Base-by-base conservation (phyloP, 2,888 invertebrate species). In the Pilophorus perplexus region DNA sequence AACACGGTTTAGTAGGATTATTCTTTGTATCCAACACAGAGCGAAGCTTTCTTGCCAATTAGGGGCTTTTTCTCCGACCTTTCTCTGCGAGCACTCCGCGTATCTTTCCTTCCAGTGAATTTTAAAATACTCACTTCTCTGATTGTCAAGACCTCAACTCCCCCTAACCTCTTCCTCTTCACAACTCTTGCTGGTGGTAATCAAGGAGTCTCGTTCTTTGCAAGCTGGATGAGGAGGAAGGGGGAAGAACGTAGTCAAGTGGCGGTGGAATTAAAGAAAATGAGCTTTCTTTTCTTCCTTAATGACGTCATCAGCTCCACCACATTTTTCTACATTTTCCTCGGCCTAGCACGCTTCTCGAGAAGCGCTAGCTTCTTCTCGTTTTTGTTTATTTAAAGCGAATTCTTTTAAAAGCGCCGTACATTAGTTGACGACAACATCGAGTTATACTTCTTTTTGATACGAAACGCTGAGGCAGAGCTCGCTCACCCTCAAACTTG, bases 301-400 rank as follows among this genome's bases (percentile, higher is more conserved):
- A 52, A 52, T 52, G 52, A 52, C 52, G 52, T 52, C 52, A 52
- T 52, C 52, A 52, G 52, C 25, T 28, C 28, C 52, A 16, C 27
- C 52, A 28, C 52, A 12, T 52, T 52, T 52, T 52, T 52, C 52
- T 14, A 10, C 27, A 16, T 52, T 52, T 25, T 28, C 28, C 52
- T 1, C 28, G 52, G 6, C 52, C 28, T 28, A 10, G 48, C 4
- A 22, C 48, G 2, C 48, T 48, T 48, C 6, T 42, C 6, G 12
- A 33, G 33, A 33, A 33, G 33, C 12, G 33, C 6, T n/a, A n/a
- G n/a, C n/a, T n/a, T n/a, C n/a, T n/a, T n/a, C 33, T 33, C 12
- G 33, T 33, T 33, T 33, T 33, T 33, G 33, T 33, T 6, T 33
- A 33, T 12, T 33, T 33, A 12, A 33, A 6, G 12, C 12, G 33